Evolutionary conservation across 2,888 invertebrate species (phyloP), one percentile per base, ranked within the genome.

Genomic region (Hydrotaea cyrtoneurina): DNA sequence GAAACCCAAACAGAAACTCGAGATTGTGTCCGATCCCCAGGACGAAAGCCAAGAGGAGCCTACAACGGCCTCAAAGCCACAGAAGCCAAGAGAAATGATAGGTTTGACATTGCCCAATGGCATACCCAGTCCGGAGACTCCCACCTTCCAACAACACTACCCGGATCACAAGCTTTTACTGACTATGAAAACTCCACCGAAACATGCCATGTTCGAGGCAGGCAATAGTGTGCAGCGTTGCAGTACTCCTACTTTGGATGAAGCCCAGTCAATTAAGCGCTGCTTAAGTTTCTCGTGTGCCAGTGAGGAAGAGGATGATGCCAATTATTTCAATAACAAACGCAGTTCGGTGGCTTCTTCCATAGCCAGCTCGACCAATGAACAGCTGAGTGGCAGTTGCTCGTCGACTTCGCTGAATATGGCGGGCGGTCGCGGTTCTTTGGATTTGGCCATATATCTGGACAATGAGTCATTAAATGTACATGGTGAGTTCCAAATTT

Each of bases 371-470:
- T 84, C 87, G 26, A 88, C 78, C 11, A 83, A 86, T 23, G 87
- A 87, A 21, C 86, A 86, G 23, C 77, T 82, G 43, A 78, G 85
- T 69, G 83, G 81, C 31, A 85, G 85, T 36, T 79, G 73, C n/a
- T 71, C 78, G 2, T 36, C 87, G 7, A 84, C 79, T 43, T 79
- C 87, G 17, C 85, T 93, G 91, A 87, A 89, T n/a, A 77, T 91
- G 0, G 89, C 92, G 0, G 66, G 43, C n/a, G 43, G 43, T 7
- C 93, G 93, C 86, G 95, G 95, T 26, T 94, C 94, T 2, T 94
- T 95, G 87, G 95, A 95, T 88, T 92, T 95, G 88, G 94, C 94
- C 89, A 94, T 95, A 82, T 92, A 93, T 55, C 93, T 93, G n/a
- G 93, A 93, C 46, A 93, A 93, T 86, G 93, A 94, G 86, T 93